Base-by-base conservation (phyloP, 2,888 invertebrate genomes). In the Limnephilus marmoratus region DNA sequence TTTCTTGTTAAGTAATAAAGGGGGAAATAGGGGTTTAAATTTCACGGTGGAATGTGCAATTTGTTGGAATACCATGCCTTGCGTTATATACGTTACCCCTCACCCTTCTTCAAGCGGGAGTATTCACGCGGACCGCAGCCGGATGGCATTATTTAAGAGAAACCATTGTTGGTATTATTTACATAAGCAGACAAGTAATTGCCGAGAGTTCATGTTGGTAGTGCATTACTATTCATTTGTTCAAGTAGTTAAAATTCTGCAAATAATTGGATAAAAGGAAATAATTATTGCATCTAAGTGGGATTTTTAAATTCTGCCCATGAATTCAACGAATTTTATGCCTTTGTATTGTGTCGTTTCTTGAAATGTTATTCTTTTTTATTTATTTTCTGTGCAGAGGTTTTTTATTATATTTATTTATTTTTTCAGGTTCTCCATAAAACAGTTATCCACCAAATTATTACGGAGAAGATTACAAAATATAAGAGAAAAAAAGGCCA, bases 1-100 rank as follows among this genome's bases (percentile, higher is more conserved):
- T 88, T 88, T 88, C 88, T 88, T 68, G 68, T 88, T 53, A 53
- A 68, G 88, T 88, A 88, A 88, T 88, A 53, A 68, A 88, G 18
- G 88, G 53, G 86, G 49, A 86, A 86, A 49, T 49, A 86, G 86
- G 24, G 37, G 83, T n/a, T 68, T 68, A n/a, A 24, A 68, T 68
- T 68, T 68, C 68, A 68, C 24, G n/a, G 68, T n/a, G 68, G 68
- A 68, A 83, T 37, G 24, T 83, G 83, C 83, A 83, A 83, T 83
- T 37, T 83, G 37, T 37, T 37, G 83, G 37, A 83, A 83, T 37
- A 37, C 37, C 11, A 18, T 68, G 18, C 53, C 24, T 68, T 68
- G 18, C 53, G 53, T 53, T 53, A 53, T 49, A 49, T 49, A 49
- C 3, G 49, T 49, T 13, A 49, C 49, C 15, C 49, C 49, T 49